Evolutionary conservation across 92 coral and sea anemone genomes (phyloP), one percentile per base, ranked within the genome.

Genomic region (Ricordea florida): DNA sequence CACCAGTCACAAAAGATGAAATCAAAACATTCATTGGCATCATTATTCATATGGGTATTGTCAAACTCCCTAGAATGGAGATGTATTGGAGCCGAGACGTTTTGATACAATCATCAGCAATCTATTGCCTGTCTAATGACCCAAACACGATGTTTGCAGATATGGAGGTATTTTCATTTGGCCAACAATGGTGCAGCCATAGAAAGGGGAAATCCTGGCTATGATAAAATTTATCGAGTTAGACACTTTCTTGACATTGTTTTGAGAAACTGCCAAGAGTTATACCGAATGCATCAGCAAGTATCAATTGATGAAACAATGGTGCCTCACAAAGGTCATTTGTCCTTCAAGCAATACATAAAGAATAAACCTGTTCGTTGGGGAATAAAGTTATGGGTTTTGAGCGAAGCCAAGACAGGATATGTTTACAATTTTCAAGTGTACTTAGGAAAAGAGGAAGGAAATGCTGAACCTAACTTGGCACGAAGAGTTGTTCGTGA

Each of bases 41-140:
- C 20, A 33, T 69, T 52, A 71, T 70, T 71, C 55, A 29, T 29
- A 80, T 80, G 86, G 86, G 81, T 25, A 81, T 80, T 47, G 60
- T 71, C 1, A 44, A 47, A 34, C 75, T 81, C 6, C 87, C 87
- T n/a, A n/a, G n/a, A n/a, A n/a, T n/a, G n/a, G n/a, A n/a, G n/a
- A n/a, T n/a, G n/a, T n/a, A n/a, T n/a, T n/a, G n/a, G n/a, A n/a
- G n/a, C n/a, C n/a, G n/a, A n/a, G n/a, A n/a, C n/a, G n/a, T n/a
- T n/a, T n/a, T n/a, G n/a, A n/a, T n/a, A n/a, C n/a, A n/a, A n/a
- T n/a, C n/a, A n/a, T n/a, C n/a, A n/a, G n/a, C n/a, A n/a, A n/a
- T n/a, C n/a, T n/a, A n/a, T n/a, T n/a, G n/a, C n/a, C n/a, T n/a
- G n/a, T n/a, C n/a, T n/a, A n/a, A n/a, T n/a, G n/a, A n/a, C n/a